These are phyloP conservation scores for Xanthia togata DNA, from an alignment of 2,888 invertebrate genomes.

Conservation along the genomic window DNA sequence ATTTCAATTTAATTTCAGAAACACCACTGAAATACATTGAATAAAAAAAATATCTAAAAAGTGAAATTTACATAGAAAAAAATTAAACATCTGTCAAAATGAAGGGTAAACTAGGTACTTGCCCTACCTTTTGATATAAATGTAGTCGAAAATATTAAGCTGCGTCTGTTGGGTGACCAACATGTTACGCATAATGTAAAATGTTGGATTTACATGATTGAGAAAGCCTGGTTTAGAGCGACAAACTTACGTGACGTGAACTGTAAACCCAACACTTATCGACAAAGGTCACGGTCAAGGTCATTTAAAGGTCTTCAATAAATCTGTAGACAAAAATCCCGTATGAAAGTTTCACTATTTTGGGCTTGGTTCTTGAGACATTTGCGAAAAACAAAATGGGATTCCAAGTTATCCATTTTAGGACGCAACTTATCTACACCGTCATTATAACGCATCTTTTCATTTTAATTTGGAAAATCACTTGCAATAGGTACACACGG, in stretches of 20 bases:
- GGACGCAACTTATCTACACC: not conserved
- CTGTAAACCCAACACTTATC: not conserved
- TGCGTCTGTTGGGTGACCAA: not conserved
- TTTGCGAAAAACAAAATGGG: not conserved
- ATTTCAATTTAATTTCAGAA: constrained; percentile 55
- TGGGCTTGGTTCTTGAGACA: not conserved
- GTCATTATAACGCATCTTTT: not conserved
- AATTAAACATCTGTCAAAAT: not conserved
- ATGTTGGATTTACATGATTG: not conserved
- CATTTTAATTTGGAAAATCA: not conserved
- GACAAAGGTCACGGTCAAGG: not conserved
- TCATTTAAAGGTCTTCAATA: not conserved
- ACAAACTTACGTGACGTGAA: not conserved
- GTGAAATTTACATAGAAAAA: not conserved
- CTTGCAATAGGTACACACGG: not conserved
- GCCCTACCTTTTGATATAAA: not conserved
- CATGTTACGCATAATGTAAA: not conserved
- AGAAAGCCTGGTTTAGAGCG: not conserved
- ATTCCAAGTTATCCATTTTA: not conserved
- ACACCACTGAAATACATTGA: too few relatives aligned
- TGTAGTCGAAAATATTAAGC: not conserved
- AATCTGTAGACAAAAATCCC: too few relatives aligned
- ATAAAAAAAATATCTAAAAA: not conserved
- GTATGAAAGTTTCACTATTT: not conserved
- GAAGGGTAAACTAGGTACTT: not conserved